These are phyloP conservation scores for Boulengeromyrus knoepffleri DNA, from an alignment of 2,113 vertebrate species.

Conservation along the genomic window DNA sequence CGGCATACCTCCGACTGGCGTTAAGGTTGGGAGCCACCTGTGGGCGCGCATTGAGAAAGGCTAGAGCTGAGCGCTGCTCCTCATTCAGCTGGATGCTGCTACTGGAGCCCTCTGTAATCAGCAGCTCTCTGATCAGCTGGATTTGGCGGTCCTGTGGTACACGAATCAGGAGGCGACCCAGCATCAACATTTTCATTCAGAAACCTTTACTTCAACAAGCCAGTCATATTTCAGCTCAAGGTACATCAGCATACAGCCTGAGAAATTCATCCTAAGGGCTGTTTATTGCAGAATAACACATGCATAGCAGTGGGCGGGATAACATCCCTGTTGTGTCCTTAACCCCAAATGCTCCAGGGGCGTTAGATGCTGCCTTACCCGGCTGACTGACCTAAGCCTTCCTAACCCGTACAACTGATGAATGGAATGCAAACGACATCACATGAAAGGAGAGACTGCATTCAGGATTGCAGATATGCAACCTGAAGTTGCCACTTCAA, in stretches of 20 bases:
- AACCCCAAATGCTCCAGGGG: neutral
- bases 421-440: neutral
- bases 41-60: constrained; percentile 79
- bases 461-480: neutral
- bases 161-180: neutral
- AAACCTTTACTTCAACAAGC: neutral
- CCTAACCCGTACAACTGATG: neutral
- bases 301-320: neutral
- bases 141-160: constrained; percentile 81
- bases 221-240: neutral
- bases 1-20: constrained; percentile 72
- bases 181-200: neutral
- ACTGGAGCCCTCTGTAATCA: constrained; percentile 79
- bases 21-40: constrained; percentile 49
- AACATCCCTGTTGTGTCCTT: neutral
- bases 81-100: constrained; percentile 91
- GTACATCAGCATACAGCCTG: neutral
- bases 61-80: constrained; percentile 87
- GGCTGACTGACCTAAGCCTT: neutral
- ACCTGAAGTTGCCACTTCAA: neutral
- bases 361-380: neutral
- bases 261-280: neutral
- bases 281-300: neutral
- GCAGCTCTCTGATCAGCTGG: constrained; percentile 86
- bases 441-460: neutral